phyloP scores from a whole-genome alignment of 2,113 vertebrate genomes.

The Diadophis punctatus region DNA sequence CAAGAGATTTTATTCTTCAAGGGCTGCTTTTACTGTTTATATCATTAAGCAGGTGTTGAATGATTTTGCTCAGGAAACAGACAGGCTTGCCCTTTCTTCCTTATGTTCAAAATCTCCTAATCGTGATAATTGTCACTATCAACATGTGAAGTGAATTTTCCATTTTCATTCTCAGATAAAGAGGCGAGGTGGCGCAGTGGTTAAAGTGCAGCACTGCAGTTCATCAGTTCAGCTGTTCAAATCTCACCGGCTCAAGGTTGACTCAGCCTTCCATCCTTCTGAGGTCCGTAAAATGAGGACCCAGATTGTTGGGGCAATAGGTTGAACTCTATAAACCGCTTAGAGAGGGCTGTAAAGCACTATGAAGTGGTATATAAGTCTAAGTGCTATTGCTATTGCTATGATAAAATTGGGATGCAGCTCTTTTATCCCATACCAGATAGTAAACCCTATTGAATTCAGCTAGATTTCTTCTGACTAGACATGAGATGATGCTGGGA shows the following conservation, averaged over 20 bases:
- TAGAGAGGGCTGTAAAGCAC: too few species aligned
- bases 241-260: too few species aligned
- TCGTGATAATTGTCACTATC: conserved; percentile 11
- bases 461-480: neutral
- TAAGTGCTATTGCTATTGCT: too few species aligned
- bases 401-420: neutral
- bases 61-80: neutral
- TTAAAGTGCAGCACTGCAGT: too few species aligned
- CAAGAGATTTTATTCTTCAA: neutral
- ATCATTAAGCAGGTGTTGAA: conserved; percentile 12
- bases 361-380: too few species aligned
- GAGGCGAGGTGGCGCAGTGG: too few species aligned
- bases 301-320: too few species aligned
- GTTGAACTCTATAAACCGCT: too few species aligned
- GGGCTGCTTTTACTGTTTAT: conserved; percentile 14
- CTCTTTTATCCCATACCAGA: neutral
- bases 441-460: neutral
- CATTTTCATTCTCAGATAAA: conserved; percentile 1
- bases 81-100: neutral
- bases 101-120: conserved; percentile 26
- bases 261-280: too few species aligned
- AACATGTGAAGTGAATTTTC: neutral
- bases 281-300: too few species aligned
- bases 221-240: too few species aligned
- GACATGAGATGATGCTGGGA: neutral